Conservation (phyloP, 2,888 invertebrate genomes). For the Heliconius aoede region DNA sequence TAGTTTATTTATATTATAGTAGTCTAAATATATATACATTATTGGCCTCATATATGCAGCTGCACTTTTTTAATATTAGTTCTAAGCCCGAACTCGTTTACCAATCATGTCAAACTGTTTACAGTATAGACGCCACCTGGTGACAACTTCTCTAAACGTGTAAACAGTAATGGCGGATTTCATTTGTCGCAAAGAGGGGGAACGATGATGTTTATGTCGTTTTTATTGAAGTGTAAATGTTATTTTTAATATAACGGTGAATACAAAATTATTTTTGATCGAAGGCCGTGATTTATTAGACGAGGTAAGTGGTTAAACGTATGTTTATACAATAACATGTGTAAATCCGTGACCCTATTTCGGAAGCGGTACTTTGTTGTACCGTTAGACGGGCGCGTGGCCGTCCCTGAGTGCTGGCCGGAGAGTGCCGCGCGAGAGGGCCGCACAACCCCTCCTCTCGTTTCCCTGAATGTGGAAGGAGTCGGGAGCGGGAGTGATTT, state of each 20-base stretch:
- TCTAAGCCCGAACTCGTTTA: conserved; percentile 30
- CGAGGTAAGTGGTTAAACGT: conserved; percentile 57
- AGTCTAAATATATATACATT: neutral
- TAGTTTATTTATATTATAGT: neutral
- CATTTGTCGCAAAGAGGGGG: conserved; percentile 71
- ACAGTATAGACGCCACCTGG: conserved; percentile 69
- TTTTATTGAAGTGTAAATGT: conserved; percentile 48
- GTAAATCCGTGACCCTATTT: conserved; percentile 80
- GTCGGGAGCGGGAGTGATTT: conserved; percentile 83
- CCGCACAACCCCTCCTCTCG: conserved; percentile 79
- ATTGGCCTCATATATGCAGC: conserved; percentile 24
- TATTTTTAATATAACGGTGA: conserved; percentile 30
- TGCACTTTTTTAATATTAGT: conserved; percentile 13
- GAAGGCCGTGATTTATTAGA: conserved; percentile 30
- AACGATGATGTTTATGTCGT: conserved; percentile 56
- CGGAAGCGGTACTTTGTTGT: conserved; percentile 75
- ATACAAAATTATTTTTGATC: conserved; percentile 24
- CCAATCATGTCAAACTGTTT: conserved; percentile 59
- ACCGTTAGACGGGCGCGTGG: conserved; percentile 81
- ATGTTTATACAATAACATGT: conserved; percentile 46
- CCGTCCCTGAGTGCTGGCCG: conserved; percentile 61
- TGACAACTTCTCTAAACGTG: conserved; percentile 56
- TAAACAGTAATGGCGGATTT: conserved; percentile 75
- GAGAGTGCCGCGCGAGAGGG: conserved; percentile 72
- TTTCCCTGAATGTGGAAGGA: conserved; percentile 78